Percentiles rank a stretch among this genome's conserved stretches.
Conservation (phyloP, 1,140 invertebrate species). For the Lepidurus couesii region DNA sequence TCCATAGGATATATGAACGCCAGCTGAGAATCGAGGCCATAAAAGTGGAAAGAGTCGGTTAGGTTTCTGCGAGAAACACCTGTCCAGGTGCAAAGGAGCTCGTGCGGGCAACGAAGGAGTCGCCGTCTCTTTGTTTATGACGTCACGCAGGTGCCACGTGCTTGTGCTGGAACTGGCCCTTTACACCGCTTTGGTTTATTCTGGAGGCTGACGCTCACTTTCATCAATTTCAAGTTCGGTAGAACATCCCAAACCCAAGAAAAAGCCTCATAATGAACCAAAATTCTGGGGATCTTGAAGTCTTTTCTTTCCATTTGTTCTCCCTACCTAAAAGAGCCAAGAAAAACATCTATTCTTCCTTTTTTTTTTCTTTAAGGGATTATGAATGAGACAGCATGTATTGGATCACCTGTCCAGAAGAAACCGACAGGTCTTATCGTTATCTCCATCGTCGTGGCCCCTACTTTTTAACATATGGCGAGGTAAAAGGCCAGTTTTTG, state of each 20-base stretch:
- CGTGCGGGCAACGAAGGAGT: neutral
- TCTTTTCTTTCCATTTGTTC: neutral
- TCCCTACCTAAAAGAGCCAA: neutral
- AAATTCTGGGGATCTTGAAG: neutral
- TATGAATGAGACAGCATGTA: slow-evolving; percentile 6
- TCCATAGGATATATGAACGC: neutral
- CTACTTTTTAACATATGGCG: neutral
- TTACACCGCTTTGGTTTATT: neutral
- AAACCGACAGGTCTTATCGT: slow-evolving; percentile 14
- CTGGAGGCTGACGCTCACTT: too few relatives aligned
- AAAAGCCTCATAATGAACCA: neutral
- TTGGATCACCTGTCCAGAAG: neutral
- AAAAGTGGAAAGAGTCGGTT: slow-evolving; percentile 19
- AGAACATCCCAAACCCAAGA: neutral
- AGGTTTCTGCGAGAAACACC: slow-evolving; percentile 18
- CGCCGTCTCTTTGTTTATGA: neutral
- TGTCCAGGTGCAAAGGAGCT: neutral
- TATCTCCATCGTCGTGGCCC: neutral
- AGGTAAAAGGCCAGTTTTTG: neutral
- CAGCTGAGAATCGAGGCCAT: slow-evolving; percentile 8
- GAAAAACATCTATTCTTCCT: neutral
- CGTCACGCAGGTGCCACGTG: slow-evolving; percentile 20
- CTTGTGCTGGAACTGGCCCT: neutral
- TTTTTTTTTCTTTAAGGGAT: neutral
- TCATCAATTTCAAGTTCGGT: neutral